These are phyloP conservation scores for Typhlichthys subterraneus DNA, from an alignment of 2,797 vertebrate species.

Conservation along the genomic window DNA sequence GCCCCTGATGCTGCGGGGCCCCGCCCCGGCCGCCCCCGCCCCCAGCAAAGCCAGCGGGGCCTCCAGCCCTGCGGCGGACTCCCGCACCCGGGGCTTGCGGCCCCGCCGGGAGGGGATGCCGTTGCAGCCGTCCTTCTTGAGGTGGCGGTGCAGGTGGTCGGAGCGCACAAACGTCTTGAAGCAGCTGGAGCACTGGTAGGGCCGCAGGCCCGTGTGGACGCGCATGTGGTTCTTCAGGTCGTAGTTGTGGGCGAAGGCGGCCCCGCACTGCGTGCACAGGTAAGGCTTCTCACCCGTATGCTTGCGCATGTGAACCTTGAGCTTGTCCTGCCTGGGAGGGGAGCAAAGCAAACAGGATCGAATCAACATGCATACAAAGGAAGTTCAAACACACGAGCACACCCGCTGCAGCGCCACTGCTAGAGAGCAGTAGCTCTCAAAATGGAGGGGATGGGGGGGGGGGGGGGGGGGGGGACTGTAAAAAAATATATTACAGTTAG, in stretches of 20 bases:
- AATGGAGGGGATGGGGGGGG: too few species aligned
- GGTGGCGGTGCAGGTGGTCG: conserved; percentile 97
- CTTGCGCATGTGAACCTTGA: conserved; percentile 98
- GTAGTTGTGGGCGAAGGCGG: conserved; percentile 98
- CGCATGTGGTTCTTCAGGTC: conserved; percentile 99
- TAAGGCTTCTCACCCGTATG: conserved; percentile 99
- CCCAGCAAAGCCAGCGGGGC: conserved; percentile 57
- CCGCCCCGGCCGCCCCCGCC: conserved; percentile 41
- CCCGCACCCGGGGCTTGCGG: conserved; percentile 88
- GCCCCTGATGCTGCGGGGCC: conserved; percentile 70
- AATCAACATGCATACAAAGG: conserved; percentile 25
- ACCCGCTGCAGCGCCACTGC: conserved; percentile 2
- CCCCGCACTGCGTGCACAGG: conserved; percentile 95
- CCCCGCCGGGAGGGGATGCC: conserved; percentile 91
- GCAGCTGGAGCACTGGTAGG: conserved; percentile 98
- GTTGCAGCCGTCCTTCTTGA: conserved; percentile 98
- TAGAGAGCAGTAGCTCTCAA: not conserved
- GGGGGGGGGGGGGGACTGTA: too few species aligned
- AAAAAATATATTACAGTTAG: too few species aligned
- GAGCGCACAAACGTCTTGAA: conserved; percentile 98
- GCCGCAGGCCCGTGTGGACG: conserved; percentile 96
- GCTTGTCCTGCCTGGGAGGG: conserved; percentile 93
- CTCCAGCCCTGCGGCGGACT: conserved; percentile 73
- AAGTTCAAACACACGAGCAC: conserved; percentile 7
- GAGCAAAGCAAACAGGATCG: conserved; percentile 41